Evolutionary conservation across 2,797 vertebrate genomes (phyloP).

Genomic region (Tenualosa ilisha): DNA sequence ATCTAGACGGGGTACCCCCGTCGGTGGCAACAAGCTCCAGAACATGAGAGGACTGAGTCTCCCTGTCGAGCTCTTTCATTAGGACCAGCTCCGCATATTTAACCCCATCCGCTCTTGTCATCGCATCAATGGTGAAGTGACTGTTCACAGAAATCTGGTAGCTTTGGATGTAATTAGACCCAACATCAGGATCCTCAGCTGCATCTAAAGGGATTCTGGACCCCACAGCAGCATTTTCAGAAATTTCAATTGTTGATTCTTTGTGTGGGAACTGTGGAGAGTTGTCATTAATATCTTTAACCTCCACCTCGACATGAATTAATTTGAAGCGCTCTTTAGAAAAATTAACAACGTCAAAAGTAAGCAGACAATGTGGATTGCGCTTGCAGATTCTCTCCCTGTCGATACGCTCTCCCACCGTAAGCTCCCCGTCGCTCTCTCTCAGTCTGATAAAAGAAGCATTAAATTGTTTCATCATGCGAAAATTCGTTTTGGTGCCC

Average conservation of each 20-base stretch:
- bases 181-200: constrained; percentile 87
- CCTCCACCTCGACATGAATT: constrained; percentile 93
- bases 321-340: constrained; percentile 88
- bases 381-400: constrained; percentile 86
- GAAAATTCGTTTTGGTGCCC: constrained; percentile 64
- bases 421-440: constrained; percentile 89
- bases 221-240: constrained; percentile 83
- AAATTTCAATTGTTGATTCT: constrained; percentile 87
- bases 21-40: constrained; percentile 90
- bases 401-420: constrained; percentile 87
- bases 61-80: constrained; percentile 90
- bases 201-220: constrained; percentile 88
- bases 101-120: constrained; percentile 90
- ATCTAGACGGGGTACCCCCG: constrained; percentile 81
- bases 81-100: constrained; percentile 93
- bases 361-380: constrained; percentile 82
- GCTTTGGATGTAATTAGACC: constrained; percentile 89
- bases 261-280: constrained; percentile 84
- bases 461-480: constrained; percentile 88
- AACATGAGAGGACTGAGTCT: constrained; percentile 82
- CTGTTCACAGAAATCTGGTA: constrained; percentile 89
- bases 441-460: constrained; percentile 87
- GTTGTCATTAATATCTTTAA: constrained; percentile 92
- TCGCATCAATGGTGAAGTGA: constrained; percentile 91
- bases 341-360: constrained; percentile 93